A percentile compares a stretch with the other conserved stretches of the same genome.
These are phyloP conservation scores for Epistrophe eligans DNA, from an alignment of 2,888 invertebrate species.

Conservation along the genomic window DNA sequence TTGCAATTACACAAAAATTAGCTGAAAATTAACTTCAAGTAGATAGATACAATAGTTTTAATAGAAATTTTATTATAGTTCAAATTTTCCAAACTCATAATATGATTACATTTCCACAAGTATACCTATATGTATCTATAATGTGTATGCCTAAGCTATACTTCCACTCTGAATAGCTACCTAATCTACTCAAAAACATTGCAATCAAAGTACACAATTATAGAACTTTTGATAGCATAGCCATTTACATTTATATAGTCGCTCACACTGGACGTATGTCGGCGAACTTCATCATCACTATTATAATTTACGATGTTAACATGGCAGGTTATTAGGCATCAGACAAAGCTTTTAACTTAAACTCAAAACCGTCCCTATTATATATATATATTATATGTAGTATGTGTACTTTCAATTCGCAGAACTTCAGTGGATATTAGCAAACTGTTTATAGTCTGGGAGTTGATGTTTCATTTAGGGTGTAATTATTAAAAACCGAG, in stretches of 20 bases:
- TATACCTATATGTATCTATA: background rate
- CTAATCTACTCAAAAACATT: constrained; percentile 7
- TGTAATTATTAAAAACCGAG: background rate
- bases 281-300: background rate
- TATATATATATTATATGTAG: background rate
- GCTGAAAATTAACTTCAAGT: background rate
- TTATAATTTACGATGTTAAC: constrained; percentile 25
- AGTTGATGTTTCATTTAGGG: background rate
- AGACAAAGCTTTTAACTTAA: constrained; percentile 41
- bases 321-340: constrained; percentile 36
- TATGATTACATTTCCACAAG: constrained; percentile 16
- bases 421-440: background rate
- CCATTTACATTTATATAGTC: background rate
- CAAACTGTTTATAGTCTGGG: background rate
- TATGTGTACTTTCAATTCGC: background rate
- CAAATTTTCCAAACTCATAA: background rate
- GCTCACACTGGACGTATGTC: background rate
- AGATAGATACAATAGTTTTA: background rate
- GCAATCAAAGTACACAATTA: constrained; percentile 31
- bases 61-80: background rate
- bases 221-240: constrained; percentile 17
- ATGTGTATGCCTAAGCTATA: background rate
- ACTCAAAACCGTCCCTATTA: constrained; percentile 11
- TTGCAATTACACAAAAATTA: background rate
- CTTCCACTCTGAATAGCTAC: background rate